Conservation (phyloP, 2,113 vertebrate species). For the Corapipo altera region DNA sequence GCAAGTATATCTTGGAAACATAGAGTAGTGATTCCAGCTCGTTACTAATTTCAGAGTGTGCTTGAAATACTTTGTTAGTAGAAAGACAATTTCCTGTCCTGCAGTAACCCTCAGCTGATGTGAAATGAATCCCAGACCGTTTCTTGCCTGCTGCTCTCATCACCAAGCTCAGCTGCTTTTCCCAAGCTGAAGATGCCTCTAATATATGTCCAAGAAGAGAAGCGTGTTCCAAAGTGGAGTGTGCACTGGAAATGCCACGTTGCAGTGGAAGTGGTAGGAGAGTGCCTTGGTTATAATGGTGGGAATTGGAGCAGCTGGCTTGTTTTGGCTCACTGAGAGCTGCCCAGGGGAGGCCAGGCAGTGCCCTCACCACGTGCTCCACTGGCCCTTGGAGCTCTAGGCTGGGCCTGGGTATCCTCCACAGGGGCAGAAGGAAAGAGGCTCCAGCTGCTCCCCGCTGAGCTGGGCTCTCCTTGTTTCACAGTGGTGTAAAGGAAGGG, state of each 20-base stretch:
- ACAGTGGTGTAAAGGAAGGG: neutral
- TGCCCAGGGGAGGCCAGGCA: neutral
- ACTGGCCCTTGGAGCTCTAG: neutral
- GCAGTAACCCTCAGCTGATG: neutral
- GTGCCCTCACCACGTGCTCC: accelerated
- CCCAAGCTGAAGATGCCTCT: neutral
- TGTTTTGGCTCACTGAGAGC: neutral
- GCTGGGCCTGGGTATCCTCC: neutral
- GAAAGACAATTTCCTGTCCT: neutral
- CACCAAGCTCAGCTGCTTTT: neutral
- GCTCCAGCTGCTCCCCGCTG: neutral
- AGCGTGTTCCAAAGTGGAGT: neutral
- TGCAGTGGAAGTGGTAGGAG: neutral
- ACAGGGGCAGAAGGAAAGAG: neutral
- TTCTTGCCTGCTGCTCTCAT: neutral
- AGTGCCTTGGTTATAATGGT: neutral
- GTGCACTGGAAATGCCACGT: neutral
- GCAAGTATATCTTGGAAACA: neutral
- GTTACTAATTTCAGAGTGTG: neutral
- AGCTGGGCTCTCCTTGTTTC: neutral
- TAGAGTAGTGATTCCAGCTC: neutral
- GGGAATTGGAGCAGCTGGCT: neutral
- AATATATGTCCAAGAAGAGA: neutral
- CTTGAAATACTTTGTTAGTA: neutral
- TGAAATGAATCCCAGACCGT: neutral